Base-by-base conservation (phyloP, 2,797 vertebrate genomes). In the Pangasius djambal region DNA sequence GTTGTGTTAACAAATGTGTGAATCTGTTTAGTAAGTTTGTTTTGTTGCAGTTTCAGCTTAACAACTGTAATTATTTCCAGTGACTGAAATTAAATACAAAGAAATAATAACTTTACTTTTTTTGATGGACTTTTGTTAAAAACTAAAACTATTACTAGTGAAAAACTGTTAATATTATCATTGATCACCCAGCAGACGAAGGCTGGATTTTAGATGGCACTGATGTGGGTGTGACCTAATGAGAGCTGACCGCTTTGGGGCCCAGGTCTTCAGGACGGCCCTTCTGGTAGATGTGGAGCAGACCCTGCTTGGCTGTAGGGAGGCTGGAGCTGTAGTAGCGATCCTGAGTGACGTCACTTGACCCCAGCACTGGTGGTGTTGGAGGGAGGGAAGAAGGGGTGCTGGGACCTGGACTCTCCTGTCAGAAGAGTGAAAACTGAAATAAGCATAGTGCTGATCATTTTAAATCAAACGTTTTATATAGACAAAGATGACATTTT, bases 271-370 rank as follows among this genome's bases (percentile, higher is more conserved):
- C 95, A 0, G 93, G 92, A 0, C 92, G 89, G 20, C 97, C 95
- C 63, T 90, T 94, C 87, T 95, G 97, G 95, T 97, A 99, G 59
- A 99, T 97, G 91, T 96, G 96, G 88, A 99, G 97, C 4, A 99
- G 96, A 59, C 97, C 96, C 89, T 97, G 96, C 0, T 95, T 97
- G 79, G 97, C 96, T 0, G 98, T 99, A 34, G 98, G 97, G 18
- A 97, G 96, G 7, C 95, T 95, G 0, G 95, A 89, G 0, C 94
- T 95, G 89, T 93, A 96, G 91, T 96, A 95, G n/a, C 91, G 95
- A 61, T 88, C 93, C 15, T 65, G 93, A 91, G 72, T 74, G 22
- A 89, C 89, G 44, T 94, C 91, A 1, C 94, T 85, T 31, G 92
- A 86, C 44, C 88, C 83, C 61, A 93, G 88, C 0, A 75, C 88